A percentile compares a stretch with the other conserved stretches of the same genome.
These are phyloP conservation scores for Trematocara macrostoma DNA, from an alignment of 2,113 vertebrate species.

Conservation along the genomic window DNA sequence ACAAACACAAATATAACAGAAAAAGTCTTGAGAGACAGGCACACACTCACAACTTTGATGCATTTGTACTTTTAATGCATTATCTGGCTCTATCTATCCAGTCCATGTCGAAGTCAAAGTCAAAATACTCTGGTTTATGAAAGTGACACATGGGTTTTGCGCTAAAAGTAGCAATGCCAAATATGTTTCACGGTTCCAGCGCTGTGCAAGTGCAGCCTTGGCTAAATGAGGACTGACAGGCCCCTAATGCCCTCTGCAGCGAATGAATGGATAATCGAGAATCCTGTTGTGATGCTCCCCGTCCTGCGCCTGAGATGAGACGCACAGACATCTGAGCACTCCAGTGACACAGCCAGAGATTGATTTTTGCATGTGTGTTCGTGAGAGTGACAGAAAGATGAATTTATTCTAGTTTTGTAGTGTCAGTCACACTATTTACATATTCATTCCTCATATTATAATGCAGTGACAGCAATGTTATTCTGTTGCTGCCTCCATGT, in stretches of 20 bases:
- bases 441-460: conserved; percentile 56
- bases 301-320: conserved; percentile 49
- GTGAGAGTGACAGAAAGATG: conserved; percentile 43
- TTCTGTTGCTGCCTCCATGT: conserved; percentile 11
- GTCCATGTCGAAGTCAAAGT: background rate
- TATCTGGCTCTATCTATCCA: background rate
- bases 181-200: conserved; percentile 8
- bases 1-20: background rate
- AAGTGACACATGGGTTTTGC: background rate
- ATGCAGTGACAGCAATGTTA: conserved; percentile 45
- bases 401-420: conserved; percentile 49
- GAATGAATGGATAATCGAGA: conserved; percentile 63
- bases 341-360: conserved; percentile 51
- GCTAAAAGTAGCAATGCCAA: background rate
- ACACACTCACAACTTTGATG: background rate
- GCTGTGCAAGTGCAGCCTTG: conserved; percentile 1
- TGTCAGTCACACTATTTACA: conserved; percentile 56
- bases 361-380: conserved; percentile 42
- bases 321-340: conserved; percentile 54
- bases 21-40: background rate
- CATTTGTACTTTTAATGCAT: background rate
- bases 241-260: conserved; percentile 55
- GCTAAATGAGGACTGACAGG: conserved; percentile 63
- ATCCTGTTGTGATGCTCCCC: conserved; percentile 52
- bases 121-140: background rate